Percentiles rank a stretch among this genome's conserved stretches.
phyloP scores from a whole-genome alignment of 2,113 vertebrate genomes.

The Melanerpes formicivorus region DNA sequence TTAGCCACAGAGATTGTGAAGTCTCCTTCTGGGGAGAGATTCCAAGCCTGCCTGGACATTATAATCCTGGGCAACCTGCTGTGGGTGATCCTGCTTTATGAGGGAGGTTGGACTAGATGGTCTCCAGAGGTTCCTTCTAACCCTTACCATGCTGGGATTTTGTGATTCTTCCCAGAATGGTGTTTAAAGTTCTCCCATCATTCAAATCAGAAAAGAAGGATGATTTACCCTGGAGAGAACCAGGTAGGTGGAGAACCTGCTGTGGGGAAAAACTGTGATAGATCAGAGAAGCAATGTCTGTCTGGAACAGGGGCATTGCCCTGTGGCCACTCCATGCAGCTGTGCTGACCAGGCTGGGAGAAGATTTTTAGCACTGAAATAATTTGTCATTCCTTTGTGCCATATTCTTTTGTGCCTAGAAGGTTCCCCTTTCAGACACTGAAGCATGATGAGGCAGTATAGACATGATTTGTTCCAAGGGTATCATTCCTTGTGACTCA shows the following conservation, averaged over 20 bases:
- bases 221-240: not conserved
- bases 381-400: not conserved
- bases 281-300: not conserved
- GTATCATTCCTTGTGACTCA: fast-evolving
- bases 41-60: no score
- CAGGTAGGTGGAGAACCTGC: not conserved
- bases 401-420: not conserved
- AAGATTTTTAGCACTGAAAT: not conserved
- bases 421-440: not conserved
- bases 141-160: no score
- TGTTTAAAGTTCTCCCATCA: not conserved
- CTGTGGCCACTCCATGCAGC: not conserved
- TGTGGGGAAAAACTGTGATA: not conserved
- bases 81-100: no score
- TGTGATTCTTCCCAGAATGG: not conserved
- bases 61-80: no score
- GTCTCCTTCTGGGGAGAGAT: no score
- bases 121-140: no score
- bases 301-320: not conserved
- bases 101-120: no score
- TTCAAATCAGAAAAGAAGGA: not conserved
- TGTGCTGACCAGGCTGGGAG: not conserved
- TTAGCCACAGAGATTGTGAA: no score
- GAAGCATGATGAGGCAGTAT: not conserved
- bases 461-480: not conserved